These are phyloP conservation scores for Hirtodrosophila duncani DNA, from an alignment of 2,888 invertebrate genomes.

Conservation along the genomic window DNA sequence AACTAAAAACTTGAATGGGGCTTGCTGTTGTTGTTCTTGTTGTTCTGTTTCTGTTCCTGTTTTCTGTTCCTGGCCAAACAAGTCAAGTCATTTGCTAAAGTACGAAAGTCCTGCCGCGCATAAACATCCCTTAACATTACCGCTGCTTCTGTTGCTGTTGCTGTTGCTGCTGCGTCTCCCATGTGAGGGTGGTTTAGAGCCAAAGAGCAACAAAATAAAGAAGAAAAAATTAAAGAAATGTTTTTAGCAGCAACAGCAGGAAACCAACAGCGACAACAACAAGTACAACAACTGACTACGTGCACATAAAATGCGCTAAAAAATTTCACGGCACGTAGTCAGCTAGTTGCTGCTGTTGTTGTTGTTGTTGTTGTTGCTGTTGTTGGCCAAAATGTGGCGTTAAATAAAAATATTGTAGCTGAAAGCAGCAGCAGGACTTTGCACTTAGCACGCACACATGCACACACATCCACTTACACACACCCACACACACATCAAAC, in stretches of 20 bases:
- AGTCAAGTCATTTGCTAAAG: slow-evolving; percentile 72
- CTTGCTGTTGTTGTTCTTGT: not conserved
- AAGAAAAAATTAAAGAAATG: slow-evolving; percentile 62
- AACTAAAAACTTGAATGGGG: slow-evolving; percentile 25
- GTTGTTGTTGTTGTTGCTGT: slow-evolving; percentile 15
- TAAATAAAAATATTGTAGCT: slow-evolving; percentile 42
- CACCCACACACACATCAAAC: slow-evolving; percentile 42
- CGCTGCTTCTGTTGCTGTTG: slow-evolving; percentile 3
- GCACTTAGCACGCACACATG: slow-evolving; percentile 57
- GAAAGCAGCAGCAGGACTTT: slow-evolving; percentile 61
- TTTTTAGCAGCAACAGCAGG: slow-evolving; percentile 40
- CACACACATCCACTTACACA: slow-evolving; percentile 12
- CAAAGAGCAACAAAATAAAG: slow-evolving; percentile 36
- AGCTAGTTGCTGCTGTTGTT: slow-evolving; percentile 46
- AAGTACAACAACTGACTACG: slow-evolving; percentile 34
- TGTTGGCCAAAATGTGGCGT: slow-evolving; percentile 37
- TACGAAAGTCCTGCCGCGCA: slow-evolving; percentile 59
- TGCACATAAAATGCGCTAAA: slow-evolving; percentile 67
- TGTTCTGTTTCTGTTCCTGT: slow-evolving; percentile 5
- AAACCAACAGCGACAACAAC: slow-evolving; percentile 32
- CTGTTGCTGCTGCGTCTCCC: slow-evolving; percentile 12
- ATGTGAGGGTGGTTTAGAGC: slow-evolving; percentile 60
- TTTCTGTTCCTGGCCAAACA: slow-evolving; percentile 47
- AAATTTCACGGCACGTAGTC: slow-evolving; percentile 69
- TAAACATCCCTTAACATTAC: slow-evolving; percentile 41